These are phyloP conservation scores for Epizoanthus illoricatus DNA, from an alignment of 92 coral and sea anemone species.

Conservation along the genomic window DNA sequence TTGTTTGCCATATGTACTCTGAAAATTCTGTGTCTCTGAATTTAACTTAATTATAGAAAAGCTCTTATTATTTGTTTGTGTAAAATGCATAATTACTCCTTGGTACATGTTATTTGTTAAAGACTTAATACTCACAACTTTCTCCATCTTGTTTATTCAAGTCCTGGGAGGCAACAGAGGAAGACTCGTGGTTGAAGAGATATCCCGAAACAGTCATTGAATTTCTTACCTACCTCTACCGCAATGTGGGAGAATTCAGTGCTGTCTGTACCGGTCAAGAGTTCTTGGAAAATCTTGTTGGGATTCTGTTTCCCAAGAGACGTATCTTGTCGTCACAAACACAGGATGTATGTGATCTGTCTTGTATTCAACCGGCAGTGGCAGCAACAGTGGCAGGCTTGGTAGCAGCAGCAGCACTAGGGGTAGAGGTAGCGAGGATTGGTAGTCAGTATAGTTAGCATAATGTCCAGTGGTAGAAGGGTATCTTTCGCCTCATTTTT, in stretches of 20 bases:
- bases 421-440: slow-evolving; percentile 28
- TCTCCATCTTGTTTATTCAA: slow-evolving; percentile 11
- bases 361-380: slow-evolving; percentile 23
- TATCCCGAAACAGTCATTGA: slow-evolving; percentile 91
- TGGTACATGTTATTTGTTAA: no score
- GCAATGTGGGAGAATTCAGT: slow-evolving; percentile 75
- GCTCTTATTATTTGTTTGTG: no score
- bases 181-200: slow-evolving; percentile 80
- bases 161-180: slow-evolving; percentile 75
- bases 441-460: background rate
- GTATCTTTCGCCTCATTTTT: background rate
- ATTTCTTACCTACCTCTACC: slow-evolving; percentile 84
- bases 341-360: slow-evolving; percentile 62
- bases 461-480: background rate
- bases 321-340: slow-evolving; percentile 50
- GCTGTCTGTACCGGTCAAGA: slow-evolving; percentile 83
- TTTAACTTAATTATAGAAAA: no score
- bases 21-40: no score
- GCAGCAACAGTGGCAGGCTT: slow-evolving; percentile 31
- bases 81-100: no score
- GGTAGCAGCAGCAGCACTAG: slow-evolving; percentile 25
- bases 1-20: no score
- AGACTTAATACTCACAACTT: no score
- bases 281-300: slow-evolving; percentile 90
- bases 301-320: slow-evolving; percentile 79